Base-by-base conservation (phyloP, 2,113 vertebrate genomes). In the Corythornis vintsioides region DNA sequence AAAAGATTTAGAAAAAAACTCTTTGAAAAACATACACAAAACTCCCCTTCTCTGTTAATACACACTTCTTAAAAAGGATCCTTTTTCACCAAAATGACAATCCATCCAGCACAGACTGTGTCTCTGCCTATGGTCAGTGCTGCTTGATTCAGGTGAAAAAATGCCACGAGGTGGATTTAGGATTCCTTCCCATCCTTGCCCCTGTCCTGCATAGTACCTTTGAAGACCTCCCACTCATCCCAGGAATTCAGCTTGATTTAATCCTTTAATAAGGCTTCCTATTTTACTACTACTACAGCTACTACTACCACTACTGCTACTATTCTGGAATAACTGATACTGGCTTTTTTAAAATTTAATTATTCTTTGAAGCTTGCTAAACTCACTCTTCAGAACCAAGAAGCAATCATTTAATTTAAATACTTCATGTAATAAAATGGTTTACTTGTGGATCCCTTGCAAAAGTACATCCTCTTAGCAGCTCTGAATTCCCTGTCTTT, bases 211-310 rank as follows among this genome's bases (percentile, higher is more conserved):
- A 6, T 56, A 59, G 59, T 43, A 16, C 50, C 47, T 55, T 38
- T 79, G 76, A 91, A 90, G 42, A 69, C 28, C 13, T 84, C 55
- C 42, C 31, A 31, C n/a, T 72, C 82, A 92, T 93, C 59, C 66
- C 28, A 79, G 81, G 65, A 94, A 70, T 65, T 57, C 63, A 82
- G 73, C 76, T 10, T 89, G 72, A 75, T 75, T 84, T 95, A 90
- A 84, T 86, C 55, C 52, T 71, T 75, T 18, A 64, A 78, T 70
- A 67, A 86, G 24, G 18, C 61, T 81, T 88, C 65, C 28, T 29
- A 57, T 61, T 47, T 50, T 83, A 42, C 6, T 42, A 40, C 3
- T 47, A 13, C 2, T 42, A 31, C 0, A 48, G 6, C 4, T 50
- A 50, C 19, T 65, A 52, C 10, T 77, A 38, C 17, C 50, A 52